Percentiles rank a stretch among this genome's conserved stretches.
phyloP scores from a whole-genome alignment of 2,888 invertebrate genomes.

The Pterostichus niger region DNA sequence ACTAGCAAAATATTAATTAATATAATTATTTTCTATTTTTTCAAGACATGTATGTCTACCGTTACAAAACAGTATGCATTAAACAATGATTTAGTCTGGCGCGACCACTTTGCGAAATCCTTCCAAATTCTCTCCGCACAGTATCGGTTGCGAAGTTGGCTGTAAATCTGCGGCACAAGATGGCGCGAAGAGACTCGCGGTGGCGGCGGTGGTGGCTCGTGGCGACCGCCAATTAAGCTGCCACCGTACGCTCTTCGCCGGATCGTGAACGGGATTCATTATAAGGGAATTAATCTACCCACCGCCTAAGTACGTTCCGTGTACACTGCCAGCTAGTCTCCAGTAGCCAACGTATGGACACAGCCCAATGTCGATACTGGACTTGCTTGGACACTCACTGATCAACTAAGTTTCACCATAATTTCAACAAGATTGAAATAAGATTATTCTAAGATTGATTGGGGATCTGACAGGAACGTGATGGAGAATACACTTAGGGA shows the following conservation, averaged over 20 bases:
- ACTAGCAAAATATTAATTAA: too few relatives aligned
- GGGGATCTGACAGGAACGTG: conserved; percentile 9
- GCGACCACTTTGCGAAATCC: too few relatives aligned
- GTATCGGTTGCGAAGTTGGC: conserved; percentile 5
- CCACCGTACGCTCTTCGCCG: conserved; percentile 2
- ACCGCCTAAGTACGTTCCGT: conserved; percentile 40
- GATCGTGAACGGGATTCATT: conserved; percentile 62
- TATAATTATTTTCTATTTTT: too few relatives aligned
- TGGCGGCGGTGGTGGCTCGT: conserved; percentile 32
- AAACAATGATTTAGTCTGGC: too few relatives aligned
- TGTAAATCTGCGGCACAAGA: conserved; percentile 41
- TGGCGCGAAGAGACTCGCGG: conserved; percentile 37
- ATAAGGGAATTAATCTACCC: conserved; percentile 63
- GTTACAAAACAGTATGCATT: too few relatives aligned
- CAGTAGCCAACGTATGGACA: neutral
- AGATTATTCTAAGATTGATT: conserved; percentile 38
- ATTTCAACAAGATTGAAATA: conserved; percentile 26
- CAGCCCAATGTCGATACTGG: neutral
- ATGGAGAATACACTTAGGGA: neutral
- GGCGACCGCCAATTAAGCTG: conserved; percentile 58
- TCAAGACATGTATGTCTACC: too few relatives aligned
- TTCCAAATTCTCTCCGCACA: neutral
- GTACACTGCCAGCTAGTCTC: conserved; percentile 39
- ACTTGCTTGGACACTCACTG: conserved; percentile 9
- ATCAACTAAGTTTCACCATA: conserved; percentile 14